Evolutionary conservation across 2,113 vertebrate species (phyloP), one percentile per base, ranked within the genome.

Genomic region (Cheilinus undulatus): DNA sequence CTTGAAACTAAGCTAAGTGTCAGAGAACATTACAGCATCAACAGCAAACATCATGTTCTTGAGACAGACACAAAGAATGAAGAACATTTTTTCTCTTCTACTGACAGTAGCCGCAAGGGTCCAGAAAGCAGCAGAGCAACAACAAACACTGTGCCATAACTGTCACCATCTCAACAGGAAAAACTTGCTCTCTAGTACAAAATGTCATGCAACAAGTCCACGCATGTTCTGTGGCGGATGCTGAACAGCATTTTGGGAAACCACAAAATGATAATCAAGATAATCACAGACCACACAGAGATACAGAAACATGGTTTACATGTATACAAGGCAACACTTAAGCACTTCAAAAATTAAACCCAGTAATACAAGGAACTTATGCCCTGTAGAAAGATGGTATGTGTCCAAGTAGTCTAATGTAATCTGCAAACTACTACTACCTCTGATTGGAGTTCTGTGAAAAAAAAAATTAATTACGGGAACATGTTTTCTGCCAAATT

Each of bases 151-250:
- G 13, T 4, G 9, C 19, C 9, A 1, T 23, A 74, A 85, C 62
- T 14, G 69, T 56, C 52, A 13, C 22, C 2, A 26, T 32, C 58
- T 69, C 51, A 42, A 82, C 87, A 84, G 80, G 87, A 87, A 89
- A 84, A 86, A 89, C 85, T 49, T 0, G 83, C 73, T 76, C 30
- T 15, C 17, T 26, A 20, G 19, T 22, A 0, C 43, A 24, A 32
- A 8, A 17, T 42, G 28, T 57, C 38, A 12, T 53, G 27, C 5
- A 74, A 82, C 75, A 78, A 64, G 80, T 77, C 46, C 20, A 69
- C 4, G 28, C 83, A 80, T 9, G 78, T 57, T 50, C 64, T 20
- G 50, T 13, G 15, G 0, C 17, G 53, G 32, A 2, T 57, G 30
- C 19, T 28, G 17, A 46, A 23, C n/a, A 19, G 10, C n/a, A 19